These are phyloP conservation scores for Vollenhovia emeryi DNA, from an alignment of 1,140 invertebrate species.

Conservation along the genomic window DNA sequence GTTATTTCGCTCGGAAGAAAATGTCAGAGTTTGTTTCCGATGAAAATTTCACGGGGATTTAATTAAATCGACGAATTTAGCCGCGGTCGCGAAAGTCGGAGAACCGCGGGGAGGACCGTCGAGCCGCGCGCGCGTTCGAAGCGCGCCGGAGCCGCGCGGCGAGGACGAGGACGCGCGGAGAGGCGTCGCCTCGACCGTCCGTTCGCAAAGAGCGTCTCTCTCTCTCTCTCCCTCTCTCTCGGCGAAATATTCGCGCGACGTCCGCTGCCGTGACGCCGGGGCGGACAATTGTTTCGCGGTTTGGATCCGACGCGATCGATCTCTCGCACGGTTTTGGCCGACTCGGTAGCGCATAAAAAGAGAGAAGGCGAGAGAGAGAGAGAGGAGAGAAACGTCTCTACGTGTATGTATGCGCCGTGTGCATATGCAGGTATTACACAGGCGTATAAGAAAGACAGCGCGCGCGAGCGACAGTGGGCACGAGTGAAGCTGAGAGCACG, in stretches of 20 bases:
- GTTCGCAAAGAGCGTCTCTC: not conserved
- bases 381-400: constrained; percentile 50
- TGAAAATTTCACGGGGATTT: constrained; percentile 15
- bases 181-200: not conserved
- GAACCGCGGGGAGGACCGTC: not conserved
- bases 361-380: constrained; percentile 10
- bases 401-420: too few species aligned
- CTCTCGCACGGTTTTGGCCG: constrained; percentile 69
- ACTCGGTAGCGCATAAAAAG: constrained; percentile 48
- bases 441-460: constrained; percentile 76
- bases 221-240: too few species aligned
- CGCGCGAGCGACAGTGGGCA: constrained; percentile 79
- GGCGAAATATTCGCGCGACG: not conserved
- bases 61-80: constrained; percentile 3
- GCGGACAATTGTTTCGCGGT: not conserved
- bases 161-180: not conserved
- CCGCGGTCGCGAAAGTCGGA: not conserved
- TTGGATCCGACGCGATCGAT: constrained; percentile 60
- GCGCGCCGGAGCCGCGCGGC: not conserved
- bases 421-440: constrained; percentile 63
- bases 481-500: constrained; percentile 84
- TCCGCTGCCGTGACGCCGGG: not conserved
- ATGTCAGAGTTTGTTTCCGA: constrained; percentile 3
- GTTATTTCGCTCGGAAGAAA: not conserved
- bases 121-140: not conserved